These are phyloP conservation scores for Lingula anatina DNA, from an alignment of 2,888 invertebrate genomes.

Conservation along the genomic window DNA sequence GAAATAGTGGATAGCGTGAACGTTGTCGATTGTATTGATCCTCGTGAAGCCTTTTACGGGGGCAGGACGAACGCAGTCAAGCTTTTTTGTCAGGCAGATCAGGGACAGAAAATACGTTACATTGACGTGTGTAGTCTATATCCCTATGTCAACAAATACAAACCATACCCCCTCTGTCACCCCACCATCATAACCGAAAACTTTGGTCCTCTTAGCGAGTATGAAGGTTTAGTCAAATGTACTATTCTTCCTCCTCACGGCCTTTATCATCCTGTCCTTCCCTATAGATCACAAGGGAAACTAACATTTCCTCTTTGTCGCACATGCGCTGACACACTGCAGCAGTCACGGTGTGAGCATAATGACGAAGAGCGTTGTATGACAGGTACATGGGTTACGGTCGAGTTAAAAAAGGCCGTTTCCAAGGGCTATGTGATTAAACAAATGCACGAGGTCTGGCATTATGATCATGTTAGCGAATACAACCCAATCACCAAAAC, in stretches of 20 bases:
- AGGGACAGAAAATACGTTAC: too few species aligned
- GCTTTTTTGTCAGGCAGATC: too few species aligned
- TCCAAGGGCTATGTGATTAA: constrained; percentile 35
- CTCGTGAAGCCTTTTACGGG: too few species aligned
- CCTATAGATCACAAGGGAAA: constrained; percentile 24
- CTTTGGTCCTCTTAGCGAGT: constrained; percentile 15
- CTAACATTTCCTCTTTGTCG: constrained; percentile 44
- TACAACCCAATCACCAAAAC: constrained; percentile 12
- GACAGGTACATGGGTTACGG: constrained; percentile 39
- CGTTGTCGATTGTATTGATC: too few species aligned
- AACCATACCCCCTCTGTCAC: too few species aligned
- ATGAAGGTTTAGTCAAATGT: constrained; percentile 27
- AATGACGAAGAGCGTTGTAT: constrained; percentile 23
- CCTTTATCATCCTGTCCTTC: constrained; percentile 38
- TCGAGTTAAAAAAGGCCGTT: constrained; percentile 39
- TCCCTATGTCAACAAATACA: constrained; percentile 24
- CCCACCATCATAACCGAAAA: constrained; percentile 22
- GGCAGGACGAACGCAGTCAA: too few species aligned
- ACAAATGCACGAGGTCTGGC: constrained; percentile 39
- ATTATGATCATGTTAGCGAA: constrained; percentile 23
- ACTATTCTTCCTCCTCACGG: constrained; percentile 23
- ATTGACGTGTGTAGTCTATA: constrained; percentile 25
- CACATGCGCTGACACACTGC: too few species aligned
- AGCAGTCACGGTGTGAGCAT: constrained; percentile 31
- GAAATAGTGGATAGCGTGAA: too few species aligned